phyloP scores from a whole-genome alignment of 2,113 vertebrate genomes.

The Dromaius novaehollandiae region DNA sequence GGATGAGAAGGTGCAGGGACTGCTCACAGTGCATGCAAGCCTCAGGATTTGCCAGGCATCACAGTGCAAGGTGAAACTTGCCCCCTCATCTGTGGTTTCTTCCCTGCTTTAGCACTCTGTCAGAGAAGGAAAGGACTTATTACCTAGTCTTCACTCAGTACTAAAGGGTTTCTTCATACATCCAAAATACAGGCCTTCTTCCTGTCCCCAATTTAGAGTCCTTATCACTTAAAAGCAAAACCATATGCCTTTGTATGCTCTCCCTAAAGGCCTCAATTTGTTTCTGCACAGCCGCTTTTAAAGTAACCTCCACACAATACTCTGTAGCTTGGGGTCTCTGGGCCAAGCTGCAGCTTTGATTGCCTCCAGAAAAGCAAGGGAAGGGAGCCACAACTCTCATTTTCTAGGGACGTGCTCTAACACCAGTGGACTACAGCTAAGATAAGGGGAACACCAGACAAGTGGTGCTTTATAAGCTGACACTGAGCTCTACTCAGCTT shows the following conservation, averaged over 20 bases:
- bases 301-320: neutral
- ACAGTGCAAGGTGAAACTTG: neutral
- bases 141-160: neutral
- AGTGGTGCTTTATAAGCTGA: neutral
- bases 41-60: fast-evolving
- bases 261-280: neutral
- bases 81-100: neutral
- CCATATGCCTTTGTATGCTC: neutral
- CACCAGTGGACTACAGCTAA: too few species aligned
- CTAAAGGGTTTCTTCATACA: neutral
- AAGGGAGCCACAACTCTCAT: neutral
- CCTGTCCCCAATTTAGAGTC: neutral
- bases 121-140: neutral
- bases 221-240: neutral
- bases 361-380: neutral
- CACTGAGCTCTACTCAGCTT: neutral
- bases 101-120: neutral
- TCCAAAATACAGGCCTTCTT: neutral
- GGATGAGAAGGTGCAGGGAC: neutral
- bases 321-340: too few species aligned
- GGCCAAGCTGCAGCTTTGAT: neutral
- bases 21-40: neutral
- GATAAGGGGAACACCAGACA: too few species aligned
- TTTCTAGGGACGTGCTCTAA: neutral
- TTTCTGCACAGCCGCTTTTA: neutral